These are phyloP conservation scores for Rhopalosiphum nymphaeae DNA, from an alignment of 2,888 invertebrate genomes.

Conservation along the genomic window DNA sequence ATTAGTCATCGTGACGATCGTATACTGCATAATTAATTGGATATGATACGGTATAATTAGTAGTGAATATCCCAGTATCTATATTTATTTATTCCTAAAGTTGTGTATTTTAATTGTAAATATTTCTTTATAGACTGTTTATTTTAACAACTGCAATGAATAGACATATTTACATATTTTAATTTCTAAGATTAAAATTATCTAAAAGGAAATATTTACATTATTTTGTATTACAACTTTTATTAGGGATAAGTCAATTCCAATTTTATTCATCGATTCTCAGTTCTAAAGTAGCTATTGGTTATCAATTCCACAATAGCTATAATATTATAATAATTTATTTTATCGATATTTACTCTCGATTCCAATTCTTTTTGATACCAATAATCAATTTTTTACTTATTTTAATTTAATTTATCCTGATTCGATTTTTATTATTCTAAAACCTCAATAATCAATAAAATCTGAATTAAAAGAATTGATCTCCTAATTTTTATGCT, in stretches of 20 bases:
- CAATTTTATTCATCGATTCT: too few relatives aligned
- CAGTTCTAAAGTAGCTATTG: too few relatives aligned
- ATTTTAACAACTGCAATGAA: neutral
- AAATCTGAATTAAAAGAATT: neutral
- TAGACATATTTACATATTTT: neutral
- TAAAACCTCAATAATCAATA: too few relatives aligned
- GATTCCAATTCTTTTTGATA: too few relatives aligned
- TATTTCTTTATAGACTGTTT: neutral
- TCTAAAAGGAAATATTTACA: neutral
- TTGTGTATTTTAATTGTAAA: neutral
- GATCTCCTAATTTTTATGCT: neutral
- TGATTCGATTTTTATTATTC: neutral
- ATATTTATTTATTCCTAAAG: neutral
- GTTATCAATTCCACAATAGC: too few relatives aligned
- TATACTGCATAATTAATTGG: too few relatives aligned
- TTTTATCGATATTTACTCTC: too few relatives aligned
- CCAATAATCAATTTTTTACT: too few relatives aligned
- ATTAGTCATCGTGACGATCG: neutral
- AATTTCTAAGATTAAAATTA: neutral
- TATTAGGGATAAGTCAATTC: too few relatives aligned
- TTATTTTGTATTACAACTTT: too few relatives aligned
- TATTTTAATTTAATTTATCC: neutral
- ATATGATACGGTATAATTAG: neutral
- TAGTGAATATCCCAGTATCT: neutral
- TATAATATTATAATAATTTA: too few relatives aligned